Base-by-base conservation (phyloP, 2,797 vertebrate genomes). In the Sebastes elongatus region DNA sequence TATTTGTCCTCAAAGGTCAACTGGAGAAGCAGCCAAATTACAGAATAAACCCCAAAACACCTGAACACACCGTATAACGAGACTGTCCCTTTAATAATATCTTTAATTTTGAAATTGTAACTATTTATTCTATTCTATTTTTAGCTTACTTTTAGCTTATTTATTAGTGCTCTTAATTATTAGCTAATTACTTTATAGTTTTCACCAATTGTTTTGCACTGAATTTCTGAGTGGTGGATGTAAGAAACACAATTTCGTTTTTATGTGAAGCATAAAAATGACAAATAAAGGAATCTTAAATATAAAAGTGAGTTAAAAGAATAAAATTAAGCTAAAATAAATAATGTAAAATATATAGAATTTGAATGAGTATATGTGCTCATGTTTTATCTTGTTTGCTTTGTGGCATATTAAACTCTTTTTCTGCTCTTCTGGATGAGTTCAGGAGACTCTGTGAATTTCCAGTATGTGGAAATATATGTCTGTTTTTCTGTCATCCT, bases 401-500 rank as follows among this genome's bases (percentile, higher is more conserved):
- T 18, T 3, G 0, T 23, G 13, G 2, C 6, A 13, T 14, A 4
- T 64, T 9, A 16, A 23, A 9, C 22, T 52, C 2, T 23, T 65
- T 65, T 20, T 18, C n/a, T 53, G n/a, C 10, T n/a, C 6, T 2
- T 33, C 20, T 55, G 13, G 70, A 84, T 14, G 3, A 25, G 30
- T 33, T 35, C 28, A 59, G 3, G 5, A 23, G 5, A 2, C 32
- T 38, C 32, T 38, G 11, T 61, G 69, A 73, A 67, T 82, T 87
- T 82, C 86, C 88, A 84, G 6, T 56, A 74, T 92, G 89, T 71
- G 56, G 89, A 89, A 84, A 93, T 84, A 42, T 42, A 11, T 1
- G 13, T 42, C 38, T 42, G 38, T 42, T 42, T 42, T 42, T 42
- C 38, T 57, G 32, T 22, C 56, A 63, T 4, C 4, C 5, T 27